Evolutionary conservation across 2,888 invertebrate species (phyloP).

Genomic region (Stegana nigrithorax): DNA sequence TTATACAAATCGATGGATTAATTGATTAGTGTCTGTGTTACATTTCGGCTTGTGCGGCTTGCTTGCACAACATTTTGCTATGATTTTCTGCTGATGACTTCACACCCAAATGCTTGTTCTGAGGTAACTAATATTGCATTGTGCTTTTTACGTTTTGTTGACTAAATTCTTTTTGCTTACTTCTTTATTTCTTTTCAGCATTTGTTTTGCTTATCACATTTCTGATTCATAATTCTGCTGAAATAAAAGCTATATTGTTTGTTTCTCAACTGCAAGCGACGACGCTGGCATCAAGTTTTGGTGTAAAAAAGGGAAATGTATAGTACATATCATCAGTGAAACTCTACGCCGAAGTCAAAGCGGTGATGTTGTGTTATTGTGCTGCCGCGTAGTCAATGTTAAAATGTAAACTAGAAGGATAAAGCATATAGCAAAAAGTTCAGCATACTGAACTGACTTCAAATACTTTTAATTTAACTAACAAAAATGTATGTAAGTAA

Average conservation of each 20-base stretch:
- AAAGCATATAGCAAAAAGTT: too few species aligned
- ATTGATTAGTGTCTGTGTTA: conserved; percentile 32
- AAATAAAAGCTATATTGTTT: conserved; percentile 11
- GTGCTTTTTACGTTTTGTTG: not conserved
- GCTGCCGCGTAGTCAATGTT: too few species aligned
- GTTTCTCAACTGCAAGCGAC: not conserved
- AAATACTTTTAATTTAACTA: too few species aligned
- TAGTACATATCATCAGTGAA: too few species aligned
- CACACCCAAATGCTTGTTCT: not conserved
- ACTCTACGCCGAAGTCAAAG: too few species aligned
- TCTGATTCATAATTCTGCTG: conserved; percentile 8
- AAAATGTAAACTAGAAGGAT: too few species aligned
- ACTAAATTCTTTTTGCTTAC: not conserved
- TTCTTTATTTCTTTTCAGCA: too few species aligned
- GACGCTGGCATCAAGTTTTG: not conserved
- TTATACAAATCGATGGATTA: not conserved
- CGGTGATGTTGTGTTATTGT: too few species aligned
- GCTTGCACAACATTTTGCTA: conserved; percentile 59
- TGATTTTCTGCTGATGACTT: conserved; percentile 9
- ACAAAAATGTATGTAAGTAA: too few species aligned
- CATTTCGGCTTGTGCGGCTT: conserved; percentile 59
- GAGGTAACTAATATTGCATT: conserved; percentile 6
- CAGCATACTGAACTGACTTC: too few species aligned
- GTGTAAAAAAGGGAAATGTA: not conserved
- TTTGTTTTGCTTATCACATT: conserved; percentile 10